Percentiles rank a stretch among this genome's conserved stretches.
Conservation (phyloP, 2,888 invertebrate species). For the Dynastes tityus region DNA sequence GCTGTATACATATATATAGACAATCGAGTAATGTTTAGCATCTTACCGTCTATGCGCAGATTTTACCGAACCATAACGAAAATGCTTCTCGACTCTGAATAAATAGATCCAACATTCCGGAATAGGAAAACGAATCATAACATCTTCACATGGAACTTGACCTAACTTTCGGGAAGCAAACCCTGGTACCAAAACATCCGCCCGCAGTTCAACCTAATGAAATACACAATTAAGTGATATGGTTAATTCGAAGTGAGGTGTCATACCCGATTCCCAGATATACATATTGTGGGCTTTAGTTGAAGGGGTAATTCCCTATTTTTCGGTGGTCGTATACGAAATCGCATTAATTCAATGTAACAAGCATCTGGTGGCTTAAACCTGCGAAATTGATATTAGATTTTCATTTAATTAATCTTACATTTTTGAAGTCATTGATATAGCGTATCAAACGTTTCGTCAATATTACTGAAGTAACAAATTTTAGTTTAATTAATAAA, state of each 20-base stretch:
- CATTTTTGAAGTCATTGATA: no score
- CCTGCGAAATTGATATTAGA: conserved; percentile 71
- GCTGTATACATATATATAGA: no score
- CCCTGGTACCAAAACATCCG: conserved; percentile 96
- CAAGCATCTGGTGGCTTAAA: conserved; percentile 98
- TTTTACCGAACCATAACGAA: conserved; percentile 97
- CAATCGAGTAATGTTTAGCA: conserved; percentile 6
- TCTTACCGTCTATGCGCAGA: conserved; percentile 83
- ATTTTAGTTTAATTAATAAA: no score
- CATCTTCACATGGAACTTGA: conserved; percentile 98
- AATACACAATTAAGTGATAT: not conserved
- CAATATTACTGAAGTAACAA: no score
- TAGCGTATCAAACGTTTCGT: no score
- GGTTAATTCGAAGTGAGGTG: not conserved
- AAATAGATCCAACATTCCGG: conserved; percentile 99
- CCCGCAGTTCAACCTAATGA: conserved; percentile 89
- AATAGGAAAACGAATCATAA: conserved; percentile 95
- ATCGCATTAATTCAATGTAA: conserved; percentile 96
- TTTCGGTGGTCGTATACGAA: conserved; percentile 94
- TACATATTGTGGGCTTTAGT: conserved; percentile 91
- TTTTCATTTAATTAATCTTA: no score
- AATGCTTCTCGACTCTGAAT: conserved; percentile 98
- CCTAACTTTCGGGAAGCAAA: conserved; percentile 96
- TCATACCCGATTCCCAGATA: conserved; percentile 86
- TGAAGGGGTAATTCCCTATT: conserved; percentile 98